A percentile compares a stretch with the other conserved stretches of the same genome.
Evolutionary conservation across 2,797 vertebrate genomes (phyloP).

Genomic region (Cetoscarus ocellatus): DNA sequence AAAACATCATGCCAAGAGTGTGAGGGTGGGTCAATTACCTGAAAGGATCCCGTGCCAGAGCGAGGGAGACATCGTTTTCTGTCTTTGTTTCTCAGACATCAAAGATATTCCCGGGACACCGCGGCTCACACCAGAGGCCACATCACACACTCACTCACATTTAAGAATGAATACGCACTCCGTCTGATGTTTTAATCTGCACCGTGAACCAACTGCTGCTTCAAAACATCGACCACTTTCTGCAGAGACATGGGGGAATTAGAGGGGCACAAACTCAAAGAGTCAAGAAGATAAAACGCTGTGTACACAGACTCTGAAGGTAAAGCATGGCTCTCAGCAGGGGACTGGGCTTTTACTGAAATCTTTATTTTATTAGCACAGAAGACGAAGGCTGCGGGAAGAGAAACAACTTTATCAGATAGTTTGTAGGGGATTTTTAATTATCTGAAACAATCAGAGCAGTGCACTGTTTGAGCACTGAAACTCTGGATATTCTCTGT

Average conservation of each 20-base stretch:
- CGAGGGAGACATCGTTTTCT: background rate
- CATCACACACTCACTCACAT: constrained; percentile 25
- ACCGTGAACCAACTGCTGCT: constrained; percentile 12
- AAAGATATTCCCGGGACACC: constrained; percentile 25
- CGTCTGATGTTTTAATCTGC: constrained; percentile 25
- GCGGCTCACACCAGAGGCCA: constrained; percentile 1
- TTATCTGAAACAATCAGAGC: too few relatives aligned
- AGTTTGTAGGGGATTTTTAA: background rate
- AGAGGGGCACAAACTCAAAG: background rate
- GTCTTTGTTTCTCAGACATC: constrained; percentile 20
- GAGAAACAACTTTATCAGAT: background rate
- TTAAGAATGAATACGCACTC: constrained; percentile 5
- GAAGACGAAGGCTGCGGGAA: background rate
- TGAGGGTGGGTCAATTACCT: background rate
- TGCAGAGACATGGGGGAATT: constrained; percentile 17
- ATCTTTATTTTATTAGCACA: background rate
- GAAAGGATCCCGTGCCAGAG: background rate
- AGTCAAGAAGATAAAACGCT: background rate
- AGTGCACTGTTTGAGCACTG: too few relatives aligned
- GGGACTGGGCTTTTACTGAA: background rate
- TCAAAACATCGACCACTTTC: constrained; percentile 25
- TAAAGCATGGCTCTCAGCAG: background rate
- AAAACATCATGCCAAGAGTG: background rate
- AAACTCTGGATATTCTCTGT: too few relatives aligned
- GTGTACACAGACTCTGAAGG: background rate